These are phyloP conservation scores for Charadrius vociferus DNA, from an alignment of 2,113 vertebrate genomes.

Conservation along the genomic window DNA sequence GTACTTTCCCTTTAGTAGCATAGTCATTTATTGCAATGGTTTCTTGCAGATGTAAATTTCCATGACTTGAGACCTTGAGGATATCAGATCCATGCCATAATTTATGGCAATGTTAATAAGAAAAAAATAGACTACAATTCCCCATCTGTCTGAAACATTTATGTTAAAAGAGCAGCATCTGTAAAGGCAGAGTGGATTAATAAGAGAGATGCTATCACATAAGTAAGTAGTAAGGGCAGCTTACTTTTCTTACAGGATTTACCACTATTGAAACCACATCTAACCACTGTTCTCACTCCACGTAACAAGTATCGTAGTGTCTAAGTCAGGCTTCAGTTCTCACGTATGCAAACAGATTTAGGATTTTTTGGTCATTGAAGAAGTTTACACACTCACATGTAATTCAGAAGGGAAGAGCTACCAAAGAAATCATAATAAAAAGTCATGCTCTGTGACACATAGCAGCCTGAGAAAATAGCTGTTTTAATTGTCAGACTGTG, in stretches of 20 bases:
- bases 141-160: neutral
- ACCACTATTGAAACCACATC: neutral
- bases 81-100: neutral
- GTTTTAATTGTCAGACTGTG: neutral
- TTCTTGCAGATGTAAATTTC: neutral
- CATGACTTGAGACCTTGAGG: neutral
- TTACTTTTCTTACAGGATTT: neutral
- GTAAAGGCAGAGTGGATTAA: neutral
- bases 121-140: neutral
- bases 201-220: neutral
- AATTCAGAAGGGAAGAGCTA: neutral
- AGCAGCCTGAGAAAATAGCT: neutral
- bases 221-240: neutral
- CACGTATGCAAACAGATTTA: neutral
- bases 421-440: neutral
- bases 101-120: neutral
- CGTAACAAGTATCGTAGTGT: neutral
- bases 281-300: neutral
- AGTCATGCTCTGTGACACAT: neutral
- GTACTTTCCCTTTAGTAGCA: neutral
- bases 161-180: neutral
- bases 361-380: neutral
- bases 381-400: neutral
- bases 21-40: neutral
- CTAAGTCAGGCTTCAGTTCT: neutral